A percentile compares a stretch with the other conserved stretches of the same genome.
phyloP scores from a whole-genome alignment of 1,140 invertebrate genomes.

The Palaemon carinicauda region DNA sequence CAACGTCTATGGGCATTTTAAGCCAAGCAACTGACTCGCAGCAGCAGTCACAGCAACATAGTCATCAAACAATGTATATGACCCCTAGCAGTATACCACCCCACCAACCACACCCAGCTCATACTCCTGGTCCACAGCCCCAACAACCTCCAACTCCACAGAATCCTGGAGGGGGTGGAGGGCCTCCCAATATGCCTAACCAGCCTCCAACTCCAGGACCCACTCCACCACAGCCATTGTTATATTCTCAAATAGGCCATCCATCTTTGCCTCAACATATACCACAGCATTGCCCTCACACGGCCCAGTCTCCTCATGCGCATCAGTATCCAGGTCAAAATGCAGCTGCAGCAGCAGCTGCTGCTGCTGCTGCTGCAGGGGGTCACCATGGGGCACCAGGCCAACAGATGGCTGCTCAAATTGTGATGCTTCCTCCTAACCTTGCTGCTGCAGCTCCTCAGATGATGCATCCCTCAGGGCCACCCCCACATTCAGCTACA shows the following conservation, averaged over 20 bases:
- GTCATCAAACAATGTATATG: slow-evolving; percentile 44
- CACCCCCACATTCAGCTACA: slow-evolving; percentile 42
- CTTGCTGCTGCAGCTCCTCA: neutral
- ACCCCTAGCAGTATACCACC: slow-evolving; percentile 54
- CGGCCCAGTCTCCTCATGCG: slow-evolving; percentile 60
- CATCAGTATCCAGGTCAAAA: slow-evolving; percentile 40
- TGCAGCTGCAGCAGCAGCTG: slow-evolving; percentile 2
- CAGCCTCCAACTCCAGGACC: slow-evolving; percentile 56
- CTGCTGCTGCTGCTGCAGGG: neutral
- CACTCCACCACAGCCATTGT: slow-evolving; percentile 50
- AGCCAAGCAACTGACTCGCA: slow-evolving; percentile 55
- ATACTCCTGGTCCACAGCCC: slow-evolving; percentile 46
- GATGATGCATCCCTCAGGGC: slow-evolving; percentile 33
- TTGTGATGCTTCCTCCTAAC: slow-evolving; percentile 34
- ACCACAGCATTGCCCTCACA: slow-evolving; percentile 60
- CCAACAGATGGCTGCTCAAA: slow-evolving; percentile 38
- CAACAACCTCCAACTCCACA: slow-evolving; percentile 49
- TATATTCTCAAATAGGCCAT: slow-evolving; percentile 50
- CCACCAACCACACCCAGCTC: slow-evolving; percentile 59
- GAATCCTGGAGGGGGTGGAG: slow-evolving; percentile 37
- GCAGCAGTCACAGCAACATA: slow-evolving; percentile 54
- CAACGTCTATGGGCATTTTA: slow-evolving; percentile 45
- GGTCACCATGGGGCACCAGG: slow-evolving; percentile 43
- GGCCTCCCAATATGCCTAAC: slow-evolving; percentile 51
- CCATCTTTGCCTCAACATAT: slow-evolving; percentile 53